Percentiles rank a stretch among this genome's conserved stretches.
Evolutionary conservation across 2,113 vertebrate genomes (phyloP).

Genomic region (Pseudopodoces humilis): DNA sequence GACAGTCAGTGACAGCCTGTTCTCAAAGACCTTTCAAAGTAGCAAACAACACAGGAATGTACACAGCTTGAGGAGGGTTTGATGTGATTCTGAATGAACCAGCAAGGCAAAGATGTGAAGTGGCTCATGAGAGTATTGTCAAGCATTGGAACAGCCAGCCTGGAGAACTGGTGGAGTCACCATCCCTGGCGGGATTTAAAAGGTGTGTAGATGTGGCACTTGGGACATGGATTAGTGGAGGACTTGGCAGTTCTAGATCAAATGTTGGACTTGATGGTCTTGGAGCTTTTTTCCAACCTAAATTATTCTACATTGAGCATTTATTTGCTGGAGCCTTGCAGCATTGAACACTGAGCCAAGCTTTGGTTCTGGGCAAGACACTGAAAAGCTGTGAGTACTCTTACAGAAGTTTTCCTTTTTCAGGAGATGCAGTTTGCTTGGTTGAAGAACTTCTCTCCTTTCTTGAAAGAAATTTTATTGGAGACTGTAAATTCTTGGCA

Average conservation of each 20-base stretch:
- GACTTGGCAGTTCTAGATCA: background rate
- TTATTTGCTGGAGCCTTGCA: background rate
- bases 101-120: background rate
- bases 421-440: background rate
- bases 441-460: background rate
- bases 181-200: background rate
- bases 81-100: background rate
- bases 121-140: background rate
- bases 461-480: background rate
- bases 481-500: background rate
- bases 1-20: background rate
- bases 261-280: background rate
- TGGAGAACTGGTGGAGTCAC: background rate
- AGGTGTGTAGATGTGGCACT: background rate
- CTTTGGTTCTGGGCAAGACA: background rate
- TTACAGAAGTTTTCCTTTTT: background rate
- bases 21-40: background rate
- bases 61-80: background rate
- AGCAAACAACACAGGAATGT: background rate
- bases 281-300: background rate
- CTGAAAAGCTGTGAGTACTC: background rate
- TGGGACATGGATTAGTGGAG: background rate
- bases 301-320: fast-evolving
- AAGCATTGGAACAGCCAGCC: background rate
- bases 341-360: background rate